phyloP scores from a whole-genome alignment of 1,140 invertebrate genomes.

The Battus philenor region DNA sequence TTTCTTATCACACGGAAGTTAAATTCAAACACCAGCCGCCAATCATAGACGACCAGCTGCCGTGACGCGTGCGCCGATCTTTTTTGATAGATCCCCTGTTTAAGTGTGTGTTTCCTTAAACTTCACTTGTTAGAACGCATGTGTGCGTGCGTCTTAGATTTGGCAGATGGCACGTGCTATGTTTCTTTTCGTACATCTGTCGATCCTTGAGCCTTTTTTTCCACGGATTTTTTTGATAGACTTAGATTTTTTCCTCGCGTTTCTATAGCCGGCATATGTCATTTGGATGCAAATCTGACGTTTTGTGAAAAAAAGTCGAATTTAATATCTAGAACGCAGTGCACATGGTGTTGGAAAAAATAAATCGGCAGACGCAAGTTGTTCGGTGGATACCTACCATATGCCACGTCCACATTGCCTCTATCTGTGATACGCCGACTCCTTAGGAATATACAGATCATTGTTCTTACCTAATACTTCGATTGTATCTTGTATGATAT shows the following conservation, averaged over 20 bases:
- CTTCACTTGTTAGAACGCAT: constrained; percentile 13
- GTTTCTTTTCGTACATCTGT: constrained; percentile 70
- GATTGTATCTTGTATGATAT: too few relatives aligned
- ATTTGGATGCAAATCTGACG: constrained; percentile 67
- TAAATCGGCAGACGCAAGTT: constrained; percentile 56
- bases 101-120: constrained; percentile 30
- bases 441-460: constrained; percentile 10
- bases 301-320: constrained; percentile 35
- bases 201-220: constrained; percentile 54
- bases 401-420: constrained; percentile 13
- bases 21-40: constrained; percentile 53
- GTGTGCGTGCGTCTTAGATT: constrained; percentile 65
- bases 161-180: constrained; percentile 73
- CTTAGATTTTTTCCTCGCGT: constrained; percentile 47
- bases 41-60: constrained; percentile 63
- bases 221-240: constrained; percentile 41
- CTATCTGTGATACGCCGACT: constrained; percentile 23
- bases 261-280: constrained; percentile 50
- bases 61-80: constrained; percentile 54
- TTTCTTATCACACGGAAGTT: constrained; percentile 64
- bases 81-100: constrained; percentile 47
- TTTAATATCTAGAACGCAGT: constrained; percentile 46
- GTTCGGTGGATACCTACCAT: constrained; percentile 23
- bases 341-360: constrained; percentile 66
- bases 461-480: too few relatives aligned